Evolutionary conservation across 64 coral and sea anemone genomes (phyloP).

Genomic region (Stylophora pistillata): DNA sequence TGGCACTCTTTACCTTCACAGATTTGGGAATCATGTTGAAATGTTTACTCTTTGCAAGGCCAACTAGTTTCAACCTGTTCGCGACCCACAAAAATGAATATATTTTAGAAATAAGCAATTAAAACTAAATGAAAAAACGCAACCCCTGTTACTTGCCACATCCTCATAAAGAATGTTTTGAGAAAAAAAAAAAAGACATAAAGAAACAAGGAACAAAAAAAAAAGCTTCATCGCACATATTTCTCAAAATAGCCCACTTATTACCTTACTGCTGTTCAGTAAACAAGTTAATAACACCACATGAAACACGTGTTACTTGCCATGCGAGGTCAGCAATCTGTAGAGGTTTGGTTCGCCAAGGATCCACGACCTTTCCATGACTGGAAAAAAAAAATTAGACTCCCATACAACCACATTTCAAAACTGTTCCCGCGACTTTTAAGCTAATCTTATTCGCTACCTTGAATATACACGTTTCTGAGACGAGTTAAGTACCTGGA

Average conservation of each 20-base stretch:
- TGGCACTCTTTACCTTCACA: constrained; percentile 63
- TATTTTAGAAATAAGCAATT: no score
- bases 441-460: no score
- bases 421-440: not conserved
- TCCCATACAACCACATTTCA: not conserved
- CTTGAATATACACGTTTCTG: not conserved
- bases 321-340: constrained; percentile 80
- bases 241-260: not conserved
- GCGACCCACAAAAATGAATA: no score
- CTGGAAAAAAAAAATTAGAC: constrained; percentile 14
- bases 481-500: no score
- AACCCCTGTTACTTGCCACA: no score
- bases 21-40: constrained; percentile 88
- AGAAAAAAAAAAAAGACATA: not conserved
- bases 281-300: not conserved
- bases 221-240: not conserved
- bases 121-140: no score
- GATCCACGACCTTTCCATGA: constrained; percentile 54
- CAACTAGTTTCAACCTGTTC: constrained; percentile 74
- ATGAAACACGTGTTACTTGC: constrained; percentile 9
- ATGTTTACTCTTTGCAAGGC: constrained; percentile 76
- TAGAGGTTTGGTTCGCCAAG: constrained; percentile 82
- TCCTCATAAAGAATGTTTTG: no score
- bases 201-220: not conserved
- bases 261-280: not conserved